A percentile compares a stretch with the other conserved stretches of the same genome.
phyloP scores from a whole-genome alignment of 2,113 vertebrate species.

The Sterna hirundo region DNA sequence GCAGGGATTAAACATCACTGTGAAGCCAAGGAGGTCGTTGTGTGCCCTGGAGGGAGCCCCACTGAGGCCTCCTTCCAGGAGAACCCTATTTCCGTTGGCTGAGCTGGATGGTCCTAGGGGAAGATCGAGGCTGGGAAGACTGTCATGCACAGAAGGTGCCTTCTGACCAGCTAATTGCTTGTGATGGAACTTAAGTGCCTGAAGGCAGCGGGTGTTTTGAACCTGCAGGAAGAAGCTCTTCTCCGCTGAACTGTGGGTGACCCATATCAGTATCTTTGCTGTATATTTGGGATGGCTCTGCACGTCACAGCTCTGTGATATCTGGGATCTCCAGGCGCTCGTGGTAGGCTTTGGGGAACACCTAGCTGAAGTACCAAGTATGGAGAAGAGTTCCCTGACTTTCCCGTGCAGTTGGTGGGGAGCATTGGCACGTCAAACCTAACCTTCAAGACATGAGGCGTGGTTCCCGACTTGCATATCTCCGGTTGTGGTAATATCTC shows the following conservation, averaged over 20 bases:
- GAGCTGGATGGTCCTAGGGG: not conserved
- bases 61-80: not conserved
- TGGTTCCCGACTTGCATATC: not conserved
- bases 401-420: not conserved
- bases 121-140: not conserved
- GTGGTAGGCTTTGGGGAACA: not conserved
- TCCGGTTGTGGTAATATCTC: rapidly evolving
- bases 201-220: not conserved
- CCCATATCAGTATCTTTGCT: rapidly evolving
- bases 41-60: not conserved
- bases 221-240: not conserved
- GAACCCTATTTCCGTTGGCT: not conserved
- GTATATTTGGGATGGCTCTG: not conserved
- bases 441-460: not conserved
- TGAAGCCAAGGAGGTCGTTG: not conserved
- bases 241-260: rapidly evolving
- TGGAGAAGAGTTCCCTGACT: not conserved
- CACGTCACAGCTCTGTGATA: not conserved
- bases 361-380: not conserved
- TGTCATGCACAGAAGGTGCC: not conserved
- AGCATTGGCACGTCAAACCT: not conserved
- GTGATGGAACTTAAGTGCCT: not conserved
- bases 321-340: rapidly evolving
- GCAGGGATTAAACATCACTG: not conserved
- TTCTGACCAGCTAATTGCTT: not conserved